Evolutionary conservation across 1,140 invertebrate genomes (phyloP).

Genomic region (Neuroterus valhalla): DNA sequence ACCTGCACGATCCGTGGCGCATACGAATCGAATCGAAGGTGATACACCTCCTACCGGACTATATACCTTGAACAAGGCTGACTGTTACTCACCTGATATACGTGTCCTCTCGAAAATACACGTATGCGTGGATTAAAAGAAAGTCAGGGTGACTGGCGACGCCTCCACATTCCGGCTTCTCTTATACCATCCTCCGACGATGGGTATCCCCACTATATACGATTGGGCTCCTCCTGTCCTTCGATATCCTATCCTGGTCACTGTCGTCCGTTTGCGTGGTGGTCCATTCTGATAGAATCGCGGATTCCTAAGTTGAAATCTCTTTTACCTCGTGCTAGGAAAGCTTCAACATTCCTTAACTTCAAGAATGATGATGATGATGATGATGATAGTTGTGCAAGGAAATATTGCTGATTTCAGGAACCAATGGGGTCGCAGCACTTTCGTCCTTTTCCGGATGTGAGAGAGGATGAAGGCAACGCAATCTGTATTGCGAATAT

Average conservation of each 20-base stretch:
- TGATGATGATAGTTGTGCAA: constrained; percentile 1
- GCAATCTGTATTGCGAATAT: constrained; percentile 1
- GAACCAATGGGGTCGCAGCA: background rate
- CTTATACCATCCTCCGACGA: constrained; percentile 65
- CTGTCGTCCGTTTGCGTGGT: constrained; percentile 37
- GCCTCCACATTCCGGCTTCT: constrained; percentile 68
- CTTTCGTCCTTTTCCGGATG: constrained; percentile 18
- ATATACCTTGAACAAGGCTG: constrained; percentile 25
- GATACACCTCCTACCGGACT: constrained; percentile 2
- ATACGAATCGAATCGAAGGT: constrained; percentile 14
- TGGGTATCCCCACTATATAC: constrained; percentile 49
- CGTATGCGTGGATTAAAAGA: constrained; percentile 59
- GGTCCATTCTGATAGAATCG: constrained; percentile 43
- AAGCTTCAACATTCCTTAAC: constrained; percentile 7
- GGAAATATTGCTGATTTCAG: background rate
- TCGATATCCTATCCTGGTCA: constrained; percentile 56
- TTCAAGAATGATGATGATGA: constrained; percentile 11
- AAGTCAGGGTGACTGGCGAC: constrained; percentile 70
- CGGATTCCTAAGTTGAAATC: constrained; percentile 23
- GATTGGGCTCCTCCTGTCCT: constrained; percentile 55
- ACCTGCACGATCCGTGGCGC: constrained; percentile 9
- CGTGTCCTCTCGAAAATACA: constrained; percentile 55
- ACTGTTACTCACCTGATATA: constrained; percentile 59
- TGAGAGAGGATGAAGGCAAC: background rate
- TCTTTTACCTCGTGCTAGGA: background rate